A percentile compares a stretch with the other conserved stretches of the same genome.
Conservation (phyloP, 92 coral and sea anemone genomes). For the Isaurus tuberculatus region DNA sequence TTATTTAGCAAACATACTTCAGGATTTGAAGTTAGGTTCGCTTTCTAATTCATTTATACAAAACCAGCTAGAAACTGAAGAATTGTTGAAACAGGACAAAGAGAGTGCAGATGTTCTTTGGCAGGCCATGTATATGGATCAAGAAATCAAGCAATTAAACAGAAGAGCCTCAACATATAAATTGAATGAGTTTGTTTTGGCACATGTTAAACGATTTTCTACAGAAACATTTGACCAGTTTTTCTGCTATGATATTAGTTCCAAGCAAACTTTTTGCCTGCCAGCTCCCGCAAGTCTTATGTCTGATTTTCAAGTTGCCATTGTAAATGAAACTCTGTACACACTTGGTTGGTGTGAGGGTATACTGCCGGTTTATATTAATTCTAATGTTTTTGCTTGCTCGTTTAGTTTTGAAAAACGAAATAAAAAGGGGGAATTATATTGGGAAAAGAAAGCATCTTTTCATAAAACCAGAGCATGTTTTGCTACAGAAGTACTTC, state of each 20-base stretch:
- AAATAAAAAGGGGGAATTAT: slow-evolving; percentile 1
- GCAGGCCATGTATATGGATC: neutral
- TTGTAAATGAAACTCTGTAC: slow-evolving; percentile 61
- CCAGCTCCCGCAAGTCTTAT: slow-evolving; percentile 50
- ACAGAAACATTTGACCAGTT: slow-evolving; percentile 50
- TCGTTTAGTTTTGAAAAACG: slow-evolving; percentile 56
- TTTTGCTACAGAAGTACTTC: slow-evolving; percentile 54
- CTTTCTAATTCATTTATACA: slow-evolving; percentile 55
- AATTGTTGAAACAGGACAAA: slow-evolving; percentile 30
- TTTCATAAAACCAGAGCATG: slow-evolving; percentile 53
- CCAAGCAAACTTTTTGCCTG: slow-evolving; percentile 45
- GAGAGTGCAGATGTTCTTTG: neutral
- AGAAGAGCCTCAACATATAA: slow-evolving; percentile 67
- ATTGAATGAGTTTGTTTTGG: slow-evolving; percentile 59
- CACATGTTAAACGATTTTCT: neutral
- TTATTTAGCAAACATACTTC: slow-evolving; percentile 52
- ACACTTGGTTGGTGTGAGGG: slow-evolving; percentile 65
- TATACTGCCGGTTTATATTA: slow-evolving; percentile 28
- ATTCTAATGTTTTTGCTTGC: slow-evolving; percentile 50
- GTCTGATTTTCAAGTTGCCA: slow-evolving; percentile 54
- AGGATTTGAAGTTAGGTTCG: slow-evolving; percentile 32
- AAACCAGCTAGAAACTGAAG: slow-evolving; percentile 52
- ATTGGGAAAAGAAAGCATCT: slow-evolving; percentile 65
- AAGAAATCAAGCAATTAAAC: neutral
- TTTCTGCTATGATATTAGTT: slow-evolving; percentile 75